phyloP scores from a whole-genome alignment of 2,888 invertebrate genomes.

The Phengaris arion region DNA sequence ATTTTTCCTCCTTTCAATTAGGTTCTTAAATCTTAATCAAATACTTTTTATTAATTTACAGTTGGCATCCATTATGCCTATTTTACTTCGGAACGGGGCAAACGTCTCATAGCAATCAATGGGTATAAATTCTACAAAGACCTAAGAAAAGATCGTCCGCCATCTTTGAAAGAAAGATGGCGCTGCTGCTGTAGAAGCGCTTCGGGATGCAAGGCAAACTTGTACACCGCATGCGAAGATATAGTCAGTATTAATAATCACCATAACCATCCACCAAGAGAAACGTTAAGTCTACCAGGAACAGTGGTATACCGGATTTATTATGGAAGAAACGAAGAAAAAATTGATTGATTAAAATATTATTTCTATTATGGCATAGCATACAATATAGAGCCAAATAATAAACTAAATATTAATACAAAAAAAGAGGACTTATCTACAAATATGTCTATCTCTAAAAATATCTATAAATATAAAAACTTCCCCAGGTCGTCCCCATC shows the following conservation, averaged over 20 bases:
- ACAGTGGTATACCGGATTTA: background rate
- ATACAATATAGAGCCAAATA: too few species aligned
- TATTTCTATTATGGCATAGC: too few species aligned
- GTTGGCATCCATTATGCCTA: slow-evolving; percentile 1
- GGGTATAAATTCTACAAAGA: slow-evolving; percentile 16
- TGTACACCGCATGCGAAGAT: slow-evolving; percentile 38
- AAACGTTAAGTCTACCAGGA: background rate
- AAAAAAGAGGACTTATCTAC: too few species aligned
- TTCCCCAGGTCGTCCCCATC: too few species aligned
- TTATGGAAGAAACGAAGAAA: background rate
- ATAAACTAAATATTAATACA: too few species aligned
- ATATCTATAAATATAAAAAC: too few species aligned
- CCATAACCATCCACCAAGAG: slow-evolving; percentile 19
- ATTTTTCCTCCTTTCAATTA: too few species aligned
- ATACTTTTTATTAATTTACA: slow-evolving; percentile 11
- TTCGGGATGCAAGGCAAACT: slow-evolving; percentile 41
- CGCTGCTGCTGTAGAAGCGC: slow-evolving; percentile 1
- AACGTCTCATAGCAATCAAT: background rate
- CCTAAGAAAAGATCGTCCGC: background rate
- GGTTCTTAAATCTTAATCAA: background rate
- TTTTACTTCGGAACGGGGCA: slow-evolving; percentile 10
- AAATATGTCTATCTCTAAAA: too few species aligned
- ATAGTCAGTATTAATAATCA: slow-evolving; percentile 29
- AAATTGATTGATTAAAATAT: background rate
- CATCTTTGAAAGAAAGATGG: slow-evolving; percentile 11